Evolutionary conservation across 2,113 vertebrate genomes (phyloP).

Genomic region (Zosterops japonicus): DNA sequence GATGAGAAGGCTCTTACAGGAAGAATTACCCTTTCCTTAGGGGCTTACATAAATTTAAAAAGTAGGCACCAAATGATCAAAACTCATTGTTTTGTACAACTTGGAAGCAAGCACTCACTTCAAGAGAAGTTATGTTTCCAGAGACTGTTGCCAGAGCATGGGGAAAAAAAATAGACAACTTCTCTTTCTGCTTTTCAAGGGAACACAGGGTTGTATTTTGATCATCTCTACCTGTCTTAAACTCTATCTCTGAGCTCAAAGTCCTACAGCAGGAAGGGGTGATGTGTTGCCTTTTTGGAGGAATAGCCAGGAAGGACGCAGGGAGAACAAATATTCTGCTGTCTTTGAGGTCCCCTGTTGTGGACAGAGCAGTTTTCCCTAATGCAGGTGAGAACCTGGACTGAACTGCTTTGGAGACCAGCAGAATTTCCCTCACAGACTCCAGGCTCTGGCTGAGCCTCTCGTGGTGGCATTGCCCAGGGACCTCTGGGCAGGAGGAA

Average conservation of each 20-base stretch:
- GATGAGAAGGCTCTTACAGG: background rate
- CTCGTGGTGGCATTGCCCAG: rapidly evolving
- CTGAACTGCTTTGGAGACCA: rapidly evolving
- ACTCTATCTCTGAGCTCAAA: background rate
- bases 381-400: rapidly evolving
- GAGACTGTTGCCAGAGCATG: background rate
- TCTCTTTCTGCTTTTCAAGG: background rate
- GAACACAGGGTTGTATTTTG: background rate
- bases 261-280: background rate
- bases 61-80: background rate
- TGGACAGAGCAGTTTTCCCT: background rate
- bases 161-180: background rate
- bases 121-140: background rate
- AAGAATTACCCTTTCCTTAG: background rate
- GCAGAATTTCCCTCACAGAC: background rate
- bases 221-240: background rate
- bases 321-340: background rate
- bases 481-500: background rate
- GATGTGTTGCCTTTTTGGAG: background rate
- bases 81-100: background rate
- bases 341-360: background rate
- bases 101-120: background rate
- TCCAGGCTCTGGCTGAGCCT: background rate
- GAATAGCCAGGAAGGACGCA: rapidly evolving
- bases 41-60: background rate